Evolutionary conservation across 2,113 vertebrate genomes (phyloP).

Genomic region (Hemiscyllium ocellatum): DNA sequence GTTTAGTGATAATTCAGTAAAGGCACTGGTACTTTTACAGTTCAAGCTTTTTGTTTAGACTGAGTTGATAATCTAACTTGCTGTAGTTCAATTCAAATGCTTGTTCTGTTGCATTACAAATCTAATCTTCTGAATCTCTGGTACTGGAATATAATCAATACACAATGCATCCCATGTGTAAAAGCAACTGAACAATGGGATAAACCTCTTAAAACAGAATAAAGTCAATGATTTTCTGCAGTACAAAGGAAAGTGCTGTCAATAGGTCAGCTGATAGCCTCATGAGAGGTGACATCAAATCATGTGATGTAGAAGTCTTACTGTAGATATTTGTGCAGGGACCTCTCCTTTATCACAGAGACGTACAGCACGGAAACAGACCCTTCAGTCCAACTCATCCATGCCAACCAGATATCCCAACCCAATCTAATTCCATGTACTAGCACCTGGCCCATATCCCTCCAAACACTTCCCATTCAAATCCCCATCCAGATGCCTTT

Average conservation of each 20-base stretch:
- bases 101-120: neutral
- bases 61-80: neutral
- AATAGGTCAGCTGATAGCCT: too few species aligned
- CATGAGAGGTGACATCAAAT: too few species aligned
- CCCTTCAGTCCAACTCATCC: too few species aligned
- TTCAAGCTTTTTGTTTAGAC: neutral
- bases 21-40: neutral
- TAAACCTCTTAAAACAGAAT: neutral
- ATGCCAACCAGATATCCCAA: too few species aligned
- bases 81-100: neutral
- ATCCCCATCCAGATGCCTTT: too few species aligned
- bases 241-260: neutral
- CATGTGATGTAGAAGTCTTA: too few species aligned
- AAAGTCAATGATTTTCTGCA: neutral
- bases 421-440: too few species aligned
- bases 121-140: neutral
- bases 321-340: too few species aligned
- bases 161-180: neutral
- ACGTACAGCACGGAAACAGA: too few species aligned
- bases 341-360: too few species aligned
- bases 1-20: neutral
- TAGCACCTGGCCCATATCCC: too few species aligned
- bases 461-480: too few species aligned
- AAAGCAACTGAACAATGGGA: neutral
- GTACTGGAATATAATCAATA: neutral